Base-by-base conservation (phyloP, 2,888 invertebrate species). In the Rhabditophanes sp. region DNA sequence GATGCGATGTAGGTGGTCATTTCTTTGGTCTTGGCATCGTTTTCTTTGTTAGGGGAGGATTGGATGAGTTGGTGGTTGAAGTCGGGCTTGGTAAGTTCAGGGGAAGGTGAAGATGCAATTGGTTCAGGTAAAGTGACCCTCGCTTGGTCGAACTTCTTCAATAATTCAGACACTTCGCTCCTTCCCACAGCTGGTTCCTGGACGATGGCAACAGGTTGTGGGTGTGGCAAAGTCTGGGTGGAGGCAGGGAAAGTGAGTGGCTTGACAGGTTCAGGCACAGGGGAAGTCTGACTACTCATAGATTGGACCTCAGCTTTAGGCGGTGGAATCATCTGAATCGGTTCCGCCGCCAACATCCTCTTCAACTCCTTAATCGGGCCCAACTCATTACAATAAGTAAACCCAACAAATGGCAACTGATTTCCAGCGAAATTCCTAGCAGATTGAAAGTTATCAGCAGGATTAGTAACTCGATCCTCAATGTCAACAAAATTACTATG, bases 361-460 rank as follows among this genome's bases (percentile, higher is more conserved):
- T 17, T 11, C 11, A 12, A 23, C 23, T 11, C 28, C 35, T n/a
- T n/a, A n/a, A n/a, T n/a, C n/a, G n/a, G n/a, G n/a, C 53, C 48
- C 23, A 47, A 43, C 20, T 61, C 87, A 36, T 81, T 79, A 48
- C 84, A 84, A 66, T 90, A 99, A 2, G 96, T 93, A 68, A 96
- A 99, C 8, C 90, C 90, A 35, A 90, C 81, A 69, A 96, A 99
- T 3, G 96, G 90, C 56, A 99, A 73, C 70, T 96, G 90, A 70
- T 96, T 90, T 39, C 90, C 96, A 40, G 83, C 84, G 70, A 96
- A 99, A 25, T 87, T 83, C 72, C 87, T 93, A 35, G 93, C 88
- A 53, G 82, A 76, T 18, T 88, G 84, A 70, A 96, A 96, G 53
- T 79, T 78, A 68, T 93, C 90, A 65, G 85, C 83, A 1, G 82